Base-by-base conservation (phyloP, 2,113 vertebrate genomes). In the pig (Sus scrofa) region DNA sequence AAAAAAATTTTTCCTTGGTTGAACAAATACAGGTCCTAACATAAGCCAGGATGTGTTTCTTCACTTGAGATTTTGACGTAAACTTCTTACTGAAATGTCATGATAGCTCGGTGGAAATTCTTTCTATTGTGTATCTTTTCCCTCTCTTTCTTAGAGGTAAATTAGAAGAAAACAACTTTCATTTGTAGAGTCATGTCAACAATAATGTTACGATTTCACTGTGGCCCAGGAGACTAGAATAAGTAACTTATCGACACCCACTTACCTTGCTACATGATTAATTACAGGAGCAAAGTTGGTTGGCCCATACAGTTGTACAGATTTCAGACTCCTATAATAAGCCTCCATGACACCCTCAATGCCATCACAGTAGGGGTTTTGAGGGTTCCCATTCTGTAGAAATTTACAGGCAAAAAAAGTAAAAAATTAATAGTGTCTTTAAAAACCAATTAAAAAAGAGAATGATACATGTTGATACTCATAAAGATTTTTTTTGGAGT, bases 271-370 rank as follows among this genome's bases (percentile, higher is more conserved):
- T 95, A 99, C 99, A 6, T 99, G 99, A 98, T 99, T 99, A 98
- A 99, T 99, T 92, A 99, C 99, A 16, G 99, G 99, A 63, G 99
- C 99, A 98, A 99, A 99, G 98, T 99, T 99, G 84, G 99, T 99
- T 85, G 99, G 99, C 85, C 99, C 99, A 74, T 99, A 99, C 50
- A 99, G 99, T 52, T 99, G 99, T 13, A 99, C 99, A 39, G 98
- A 99, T 97, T 99, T 99, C 88, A 99, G 99, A 94, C 99, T 99
- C 98, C 99, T 99, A 89, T 99, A 99, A 95, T 99, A 99, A 0
- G 99, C 99, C 92, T 99, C 99, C 99, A 99, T 99, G 68, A 99
- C 99, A 1, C 99, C 99, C 95, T 99, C 99, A 39, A 99, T 99
- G 44, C 99, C 99, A 52, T 97, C 99, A 97, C 99, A 99, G 97